These are phyloP conservation scores for Ethmia dodecea DNA, from an alignment of 2,888 invertebrate genomes.

Conservation along the genomic window DNA sequence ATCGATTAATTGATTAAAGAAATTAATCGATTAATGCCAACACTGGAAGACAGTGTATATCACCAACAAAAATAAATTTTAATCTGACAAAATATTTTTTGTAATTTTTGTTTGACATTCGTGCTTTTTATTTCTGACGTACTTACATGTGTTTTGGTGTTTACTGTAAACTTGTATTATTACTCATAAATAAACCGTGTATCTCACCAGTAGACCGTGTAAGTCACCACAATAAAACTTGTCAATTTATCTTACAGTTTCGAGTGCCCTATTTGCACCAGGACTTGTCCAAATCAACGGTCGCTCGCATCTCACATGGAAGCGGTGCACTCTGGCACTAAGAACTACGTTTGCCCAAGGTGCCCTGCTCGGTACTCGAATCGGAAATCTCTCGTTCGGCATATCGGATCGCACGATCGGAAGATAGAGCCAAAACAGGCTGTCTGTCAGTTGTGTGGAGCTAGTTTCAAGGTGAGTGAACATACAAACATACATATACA, in stretches of 20 bases:
- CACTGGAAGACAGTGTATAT: no score
- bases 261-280: slow-evolving; percentile 44
- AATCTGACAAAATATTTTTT: no score
- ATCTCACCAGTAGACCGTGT: no score
- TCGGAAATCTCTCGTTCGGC: slow-evolving; percentile 33
- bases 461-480: slow-evolving; percentile 43
- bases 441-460: slow-evolving; percentile 54
- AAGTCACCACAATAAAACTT: not conserved
- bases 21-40: no score
- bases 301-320: slow-evolving; percentile 36
- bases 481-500: no score
- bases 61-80: no score
- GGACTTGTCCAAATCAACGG: slow-evolving; percentile 32
- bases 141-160: no score
- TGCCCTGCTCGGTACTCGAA: slow-evolving; percentile 36
- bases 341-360: slow-evolving; percentile 28
- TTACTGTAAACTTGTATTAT: no score
- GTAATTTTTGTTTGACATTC: no score
- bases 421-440: slow-evolving; percentile 18
- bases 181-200: no score
- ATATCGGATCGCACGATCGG: slow-evolving; percentile 26
- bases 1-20: no score
- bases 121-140: no score
- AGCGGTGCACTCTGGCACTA: slow-evolving; percentile 28
- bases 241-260: slow-evolving; percentile 29